Percentiles rank a stretch among this genome's conserved stretches.
Conservation (phyloP, 2,797 vertebrate genomes). For the Tokudaia tokunoshimensis region DNA sequence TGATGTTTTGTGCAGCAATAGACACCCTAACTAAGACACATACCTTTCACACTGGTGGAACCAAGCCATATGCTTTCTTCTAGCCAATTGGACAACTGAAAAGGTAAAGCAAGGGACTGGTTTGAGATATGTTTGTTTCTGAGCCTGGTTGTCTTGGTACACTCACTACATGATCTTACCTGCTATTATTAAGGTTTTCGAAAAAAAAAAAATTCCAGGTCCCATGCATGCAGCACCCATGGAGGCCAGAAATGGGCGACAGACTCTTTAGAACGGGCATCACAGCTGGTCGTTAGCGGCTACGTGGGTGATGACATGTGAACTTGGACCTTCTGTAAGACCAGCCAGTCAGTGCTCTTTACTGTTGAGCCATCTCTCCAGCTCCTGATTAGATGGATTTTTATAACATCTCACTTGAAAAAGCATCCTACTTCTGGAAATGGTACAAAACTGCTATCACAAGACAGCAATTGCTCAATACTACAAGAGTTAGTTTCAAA, state of each 20-base stretch:
- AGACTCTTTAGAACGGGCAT: no score
- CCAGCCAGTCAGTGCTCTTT: neutral
- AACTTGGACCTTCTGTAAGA: neutral
- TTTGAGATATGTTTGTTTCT: neutral
- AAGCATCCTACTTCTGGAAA: neutral
- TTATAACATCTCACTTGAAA: slow-evolving; percentile 20
- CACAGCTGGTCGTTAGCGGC: neutral
- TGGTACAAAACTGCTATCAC: neutral
- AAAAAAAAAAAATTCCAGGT: neutral
- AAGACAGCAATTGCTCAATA: neutral
- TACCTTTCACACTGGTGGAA: neutral
- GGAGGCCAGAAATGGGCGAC: neutral
- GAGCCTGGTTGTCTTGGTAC: neutral
- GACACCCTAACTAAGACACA: neutral
- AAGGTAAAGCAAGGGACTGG: neutral
- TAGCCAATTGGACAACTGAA: neutral
- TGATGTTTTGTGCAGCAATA: neutral
- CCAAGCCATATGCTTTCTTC: neutral
- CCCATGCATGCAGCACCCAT: neutral
- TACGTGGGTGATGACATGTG: neutral
- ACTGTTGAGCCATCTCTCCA: neutral
- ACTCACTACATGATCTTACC: neutral
- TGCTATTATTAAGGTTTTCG: neutral
- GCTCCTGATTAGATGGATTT: neutral
- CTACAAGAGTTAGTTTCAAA: neutral